Evolutionary conservation across 2,888 invertebrate species (phyloP), one percentile per base, ranked within the genome.

Genomic region (Caenorhabditis doughertyi): DNA sequence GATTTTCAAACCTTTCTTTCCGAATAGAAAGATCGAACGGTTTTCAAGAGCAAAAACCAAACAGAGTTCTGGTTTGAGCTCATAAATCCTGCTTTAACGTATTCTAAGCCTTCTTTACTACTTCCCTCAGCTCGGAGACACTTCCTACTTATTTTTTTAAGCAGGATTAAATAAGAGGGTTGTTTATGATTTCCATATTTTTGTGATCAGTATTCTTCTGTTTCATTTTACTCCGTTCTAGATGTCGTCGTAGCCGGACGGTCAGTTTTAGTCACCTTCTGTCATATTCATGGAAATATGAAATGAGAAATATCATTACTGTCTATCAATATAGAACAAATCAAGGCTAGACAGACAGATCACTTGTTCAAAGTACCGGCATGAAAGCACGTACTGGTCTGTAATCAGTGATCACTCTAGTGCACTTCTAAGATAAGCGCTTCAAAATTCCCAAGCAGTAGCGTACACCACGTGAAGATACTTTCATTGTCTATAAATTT

Each of bases 361-460:
- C 64, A 65, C 7, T 56, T 21, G 42, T 67, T 44, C 58, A 67
- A 13, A 67, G 76, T 58, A 67, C 67, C 51, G n/a, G 29, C 39
- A 23, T 32, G 35, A 74, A 68, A 42, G 53, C 68, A 76, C 67
- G 60, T 11, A 23, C 9, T 68, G 76, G 68, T 62, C 27, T 68
- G 77, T 62, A 68, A 68, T 77, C 68, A 77, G 60, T 77, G 73
- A 73, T 73, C 73, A 64, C 16, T 64, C 53, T 39, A 68, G 68
- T 68, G 49, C 67, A 60, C 16, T 67, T 58, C 13, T 35, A 23
- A 76, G 60, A 76, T 76, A 76, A 60, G 76, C 67, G 39, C 32
- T 65, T 47, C 21, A 23, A n/a, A 23, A 29, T 32, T 65, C n/a
- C 53, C 32, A 29, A n/a, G 7, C 23, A 68, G 68, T 76, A 53